Evolutionary conservation across 2,888 invertebrate species (phyloP).

Genomic region (Lomographa bimaculata): DNA sequence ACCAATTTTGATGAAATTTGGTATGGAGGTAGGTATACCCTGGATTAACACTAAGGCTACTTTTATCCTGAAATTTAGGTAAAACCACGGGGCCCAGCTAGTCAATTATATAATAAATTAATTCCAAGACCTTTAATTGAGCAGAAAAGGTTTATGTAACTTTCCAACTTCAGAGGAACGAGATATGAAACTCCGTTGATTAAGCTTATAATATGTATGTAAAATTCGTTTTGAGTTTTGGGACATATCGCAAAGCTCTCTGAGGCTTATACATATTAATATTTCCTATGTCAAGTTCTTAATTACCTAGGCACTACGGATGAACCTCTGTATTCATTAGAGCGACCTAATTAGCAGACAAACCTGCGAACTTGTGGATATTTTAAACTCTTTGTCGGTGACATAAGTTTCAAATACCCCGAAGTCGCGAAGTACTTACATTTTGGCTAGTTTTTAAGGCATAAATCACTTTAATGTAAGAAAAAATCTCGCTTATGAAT

Average conservation of each 20-base stretch:
- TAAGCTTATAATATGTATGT: constrained; percentile 46
- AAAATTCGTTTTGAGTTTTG: constrained; percentile 38
- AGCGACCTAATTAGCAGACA: constrained; percentile 73
- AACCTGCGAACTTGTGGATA: constrained; percentile 50
- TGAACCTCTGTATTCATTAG: constrained; percentile 73
- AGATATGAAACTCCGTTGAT: constrained; percentile 36
- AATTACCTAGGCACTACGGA: constrained; percentile 74
- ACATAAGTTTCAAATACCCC: not conserved
- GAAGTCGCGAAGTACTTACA: too few species aligned
- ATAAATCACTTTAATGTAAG: not conserved
- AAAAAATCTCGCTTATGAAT: too few species aligned
- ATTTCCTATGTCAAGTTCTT: constrained; percentile 73
- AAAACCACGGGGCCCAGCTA: too few species aligned
- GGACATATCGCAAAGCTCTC: constrained; percentile 9
- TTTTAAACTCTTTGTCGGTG: constrained; percentile 53
- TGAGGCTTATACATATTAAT: constrained; percentile 76
- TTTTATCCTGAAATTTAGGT: too few species aligned
- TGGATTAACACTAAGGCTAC: too few species aligned
- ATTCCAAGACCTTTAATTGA: constrained; percentile 18
- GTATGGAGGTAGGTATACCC: too few species aligned
- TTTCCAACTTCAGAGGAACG: constrained; percentile 22
- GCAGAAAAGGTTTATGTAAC: constrained; percentile 17
- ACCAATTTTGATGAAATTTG: too few species aligned
- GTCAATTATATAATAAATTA: too few species aligned
- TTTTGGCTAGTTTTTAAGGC: not conserved